A percentile compares a stretch with the other conserved stretches of the same genome.
These are phyloP conservation scores for Madoqua kirkii DNA, from an alignment of 2,113 vertebrate genomes.

Conservation along the genomic window DNA sequence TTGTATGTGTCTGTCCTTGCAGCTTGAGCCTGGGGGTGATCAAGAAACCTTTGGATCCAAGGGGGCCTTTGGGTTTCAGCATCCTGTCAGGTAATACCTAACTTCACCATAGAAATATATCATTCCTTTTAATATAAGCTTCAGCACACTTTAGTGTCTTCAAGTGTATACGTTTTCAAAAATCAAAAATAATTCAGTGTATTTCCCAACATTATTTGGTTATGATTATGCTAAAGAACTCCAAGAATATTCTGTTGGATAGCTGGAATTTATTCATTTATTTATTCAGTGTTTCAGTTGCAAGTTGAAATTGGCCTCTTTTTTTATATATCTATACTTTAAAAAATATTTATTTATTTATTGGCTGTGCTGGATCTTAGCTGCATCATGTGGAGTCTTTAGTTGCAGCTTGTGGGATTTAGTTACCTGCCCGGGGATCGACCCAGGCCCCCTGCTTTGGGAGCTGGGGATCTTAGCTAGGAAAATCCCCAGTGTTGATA, in stretches of 20 bases:
- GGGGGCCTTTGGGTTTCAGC: conserved; percentile 82
- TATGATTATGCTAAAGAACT: neutral
- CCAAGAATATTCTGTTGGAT: neutral
- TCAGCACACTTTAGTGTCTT: neutral
- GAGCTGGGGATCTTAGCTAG: neutral
- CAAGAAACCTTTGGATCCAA: conserved; percentile 47
- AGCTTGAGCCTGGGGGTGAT: conserved; percentile 52
- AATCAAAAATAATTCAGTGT: neutral
- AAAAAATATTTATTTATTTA: neutral
- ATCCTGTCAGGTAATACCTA: conserved; percentile 83
- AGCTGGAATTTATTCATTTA: neutral
- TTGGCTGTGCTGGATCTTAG: neutral
- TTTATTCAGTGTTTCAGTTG: neutral
- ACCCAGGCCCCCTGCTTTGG: neutral
- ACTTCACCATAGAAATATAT: neutral
- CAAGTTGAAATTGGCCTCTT: neutral
- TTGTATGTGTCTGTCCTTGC: conserved; percentile 54
- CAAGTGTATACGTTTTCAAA: neutral
- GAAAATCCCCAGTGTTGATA: neutral
- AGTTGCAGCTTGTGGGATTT: neutral
- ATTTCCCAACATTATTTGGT: neutral
- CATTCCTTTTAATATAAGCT: neutral
- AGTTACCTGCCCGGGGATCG: neutral
- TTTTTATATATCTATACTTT: neutral
- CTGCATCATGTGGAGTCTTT: neutral